phyloP scores from a whole-genome alignment of 2,888 invertebrate species.

The Chaetogeoica ovagalla region DNA sequence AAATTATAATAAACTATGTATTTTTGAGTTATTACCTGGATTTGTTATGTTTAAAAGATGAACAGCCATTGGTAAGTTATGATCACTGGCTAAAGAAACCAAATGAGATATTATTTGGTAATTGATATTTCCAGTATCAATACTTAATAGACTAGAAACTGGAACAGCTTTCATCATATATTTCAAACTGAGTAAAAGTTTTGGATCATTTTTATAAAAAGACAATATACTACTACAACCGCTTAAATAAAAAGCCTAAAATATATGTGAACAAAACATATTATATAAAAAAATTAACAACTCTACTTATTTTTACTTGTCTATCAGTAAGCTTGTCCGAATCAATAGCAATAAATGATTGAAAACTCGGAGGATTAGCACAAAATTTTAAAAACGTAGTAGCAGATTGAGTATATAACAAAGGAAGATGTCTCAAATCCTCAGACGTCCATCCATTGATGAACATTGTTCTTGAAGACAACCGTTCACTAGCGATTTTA shows the following conservation, averaged over 20 bases:
- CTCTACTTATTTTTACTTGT: conserved; percentile 35
- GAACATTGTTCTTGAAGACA: background rate
- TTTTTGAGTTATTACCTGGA: conserved; percentile 20
- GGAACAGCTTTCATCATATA: conserved; percentile 38
- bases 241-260: conserved; percentile 44
- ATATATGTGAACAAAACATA: background rate
- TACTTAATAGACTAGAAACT: conserved; percentile 32
- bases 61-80: conserved; percentile 39
- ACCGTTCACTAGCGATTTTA: conserved; percentile 42
- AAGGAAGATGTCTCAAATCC: conserved; percentile 39
- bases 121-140: conserved; percentile 19
- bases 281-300: background rate
- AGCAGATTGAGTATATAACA: conserved; percentile 43
- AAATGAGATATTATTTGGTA: conserved; percentile 23
- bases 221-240: conserved; percentile 37
- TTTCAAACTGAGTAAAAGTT: conserved; percentile 34
- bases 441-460: conserved; percentile 39
- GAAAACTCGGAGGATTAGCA: conserved; percentile 16
- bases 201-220: conserved; percentile 39
- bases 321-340: conserved; percentile 37
- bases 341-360: conserved; percentile 43
- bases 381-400: conserved; percentile 37
- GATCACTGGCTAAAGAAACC: conserved; percentile 21
- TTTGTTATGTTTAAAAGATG: conserved; percentile 33
- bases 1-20: background rate